Evolutionary conservation across 2,797 vertebrate species (phyloP), one percentile per base, ranked within the genome.

Genomic region (Chromis chromis): DNA sequence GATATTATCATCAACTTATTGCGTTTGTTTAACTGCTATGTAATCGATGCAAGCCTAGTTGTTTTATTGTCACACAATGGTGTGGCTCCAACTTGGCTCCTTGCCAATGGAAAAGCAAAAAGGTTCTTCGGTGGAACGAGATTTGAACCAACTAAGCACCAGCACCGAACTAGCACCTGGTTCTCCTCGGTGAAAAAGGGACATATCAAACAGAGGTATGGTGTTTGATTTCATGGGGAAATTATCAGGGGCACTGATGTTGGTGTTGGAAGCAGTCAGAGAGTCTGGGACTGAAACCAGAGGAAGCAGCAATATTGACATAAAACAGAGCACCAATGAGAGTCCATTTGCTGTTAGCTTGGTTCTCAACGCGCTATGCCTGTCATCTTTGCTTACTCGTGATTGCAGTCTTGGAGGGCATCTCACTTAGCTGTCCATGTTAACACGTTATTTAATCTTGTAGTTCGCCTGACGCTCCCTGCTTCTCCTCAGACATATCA

Each of bases 181-280:
- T n/a, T n/a, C n/a, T n/a, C n/a, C n/a, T n/a, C n/a, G n/a, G n/a
- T n/a, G n/a, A n/a, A n/a, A n/a, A n/a, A n/a, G n/a, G n/a, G n/a
- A 31, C 27, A 1, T 65, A 65, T 73, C 70, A 76, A 62, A 57
- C 39, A 13, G 22, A 21, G 65, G 13, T 25, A 9, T 31, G 28
- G 66, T 66, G 17, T 89, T 83, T 59, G 65, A 75, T 81, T 86
- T 77, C 78, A 62, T 82, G 78, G 79, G 70, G 84, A 82, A 89
- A 78, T 70, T 76, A 77, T 78, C 79, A 64, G 65, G 75, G 72
- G 66, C 79, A 22, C 79, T 52, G 56, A 42, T 84, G 67, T 64
- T 60, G 75, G 58, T 70, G 61, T 36, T 53, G 36, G 49, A 83
- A 60, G 49, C 63, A 54, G 78, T 69, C 78, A 68, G 52, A 33